Percentiles rank a stretch among this genome's conserved stretches.
These are phyloP conservation scores for Drosophila mayaguana DNA, from an alignment of 2,888 invertebrate species.

Conservation along the genomic window DNA sequence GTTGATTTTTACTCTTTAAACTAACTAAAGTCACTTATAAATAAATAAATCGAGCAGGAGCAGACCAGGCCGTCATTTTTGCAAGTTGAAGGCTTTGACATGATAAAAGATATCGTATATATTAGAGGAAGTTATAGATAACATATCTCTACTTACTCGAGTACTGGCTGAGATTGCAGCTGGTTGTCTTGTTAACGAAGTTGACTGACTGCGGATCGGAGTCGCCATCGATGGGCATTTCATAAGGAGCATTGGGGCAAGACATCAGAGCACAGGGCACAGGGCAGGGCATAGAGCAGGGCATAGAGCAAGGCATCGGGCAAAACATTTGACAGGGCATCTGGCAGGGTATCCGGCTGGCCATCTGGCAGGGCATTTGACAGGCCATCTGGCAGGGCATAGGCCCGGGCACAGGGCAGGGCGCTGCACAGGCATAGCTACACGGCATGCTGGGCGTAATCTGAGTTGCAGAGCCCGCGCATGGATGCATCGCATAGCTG, in stretches of 20 bases:
- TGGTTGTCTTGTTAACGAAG: conserved; percentile 14
- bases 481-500: conserved; percentile 6
- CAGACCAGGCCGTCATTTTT: too few relatives aligned
- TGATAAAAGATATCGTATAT: too few relatives aligned
- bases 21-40: too few relatives aligned
- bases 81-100: too few relatives aligned
- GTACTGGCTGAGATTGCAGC: conserved; percentile 27
- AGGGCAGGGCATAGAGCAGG: neutral
- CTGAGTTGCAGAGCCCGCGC: neutral
- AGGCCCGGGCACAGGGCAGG: neutral
- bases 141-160: conserved; percentile 3
- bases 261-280: neutral
- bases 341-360: neutral
- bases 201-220: too few relatives aligned
- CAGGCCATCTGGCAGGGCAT: too few relatives aligned
- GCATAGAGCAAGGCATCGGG: neutral
- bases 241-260: neutral
- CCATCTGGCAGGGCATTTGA: too few relatives aligned
- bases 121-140: too few relatives aligned
- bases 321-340: neutral
- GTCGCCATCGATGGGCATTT: conserved; percentile 7
- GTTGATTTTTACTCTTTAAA: too few relatives aligned
- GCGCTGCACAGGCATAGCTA: neutral
- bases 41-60: too few relatives aligned
- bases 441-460: neutral